Conservation (phyloP, 1,140 invertebrate genomes). For the Platyura marginata region DNA sequence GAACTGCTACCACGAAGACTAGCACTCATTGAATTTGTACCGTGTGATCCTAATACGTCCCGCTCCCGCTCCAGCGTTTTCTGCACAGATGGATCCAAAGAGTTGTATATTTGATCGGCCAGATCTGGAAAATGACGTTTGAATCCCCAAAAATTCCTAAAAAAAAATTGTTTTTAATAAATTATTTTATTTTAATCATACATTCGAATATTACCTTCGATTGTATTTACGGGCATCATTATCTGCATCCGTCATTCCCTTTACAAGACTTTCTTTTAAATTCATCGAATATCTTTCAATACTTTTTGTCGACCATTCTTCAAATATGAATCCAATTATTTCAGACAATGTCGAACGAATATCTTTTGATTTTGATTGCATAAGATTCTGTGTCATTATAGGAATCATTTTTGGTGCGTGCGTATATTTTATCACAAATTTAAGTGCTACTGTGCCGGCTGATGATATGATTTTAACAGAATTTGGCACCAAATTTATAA, state of each 20-base stretch:
- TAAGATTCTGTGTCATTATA: slow-evolving; percentile 61
- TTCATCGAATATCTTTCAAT: slow-evolving; percentile 64
- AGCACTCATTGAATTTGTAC: slow-evolving; percentile 5
- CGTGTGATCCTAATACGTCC: slow-evolving; percentile 5
- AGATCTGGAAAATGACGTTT: slow-evolving; percentile 78
- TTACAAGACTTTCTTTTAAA: slow-evolving; percentile 71
- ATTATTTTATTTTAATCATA: background rate
- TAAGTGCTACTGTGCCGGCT: slow-evolving; percentile 66
- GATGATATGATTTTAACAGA: slow-evolving; percentile 92
- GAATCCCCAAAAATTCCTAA: slow-evolving; percentile 78
- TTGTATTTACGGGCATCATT: slow-evolving; percentile 60
- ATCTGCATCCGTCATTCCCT: slow-evolving; percentile 84
- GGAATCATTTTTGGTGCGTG: slow-evolving; percentile 72
- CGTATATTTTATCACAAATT: slow-evolving; percentile 79
- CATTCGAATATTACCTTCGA: slow-evolving; percentile 39
- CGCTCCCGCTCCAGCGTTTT: slow-evolving; percentile 53
- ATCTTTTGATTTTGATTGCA: slow-evolving; percentile 75
- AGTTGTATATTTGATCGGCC: slow-evolving; percentile 66
- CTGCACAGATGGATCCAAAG: slow-evolving; percentile 70
- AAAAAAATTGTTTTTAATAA: slow-evolving; percentile 10
- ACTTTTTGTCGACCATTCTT: slow-evolving; percentile 62
- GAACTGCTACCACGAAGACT: slow-evolving; percentile 7
- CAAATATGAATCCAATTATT: slow-evolving; percentile 65
- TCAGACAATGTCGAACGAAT: slow-evolving; percentile 64
- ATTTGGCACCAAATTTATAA: slow-evolving; percentile 88